These are phyloP conservation scores for Holothuria scabra DNA, from an alignment of 53 echinoderm and acorn worm genomes.

Conservation along the genomic window DNA sequence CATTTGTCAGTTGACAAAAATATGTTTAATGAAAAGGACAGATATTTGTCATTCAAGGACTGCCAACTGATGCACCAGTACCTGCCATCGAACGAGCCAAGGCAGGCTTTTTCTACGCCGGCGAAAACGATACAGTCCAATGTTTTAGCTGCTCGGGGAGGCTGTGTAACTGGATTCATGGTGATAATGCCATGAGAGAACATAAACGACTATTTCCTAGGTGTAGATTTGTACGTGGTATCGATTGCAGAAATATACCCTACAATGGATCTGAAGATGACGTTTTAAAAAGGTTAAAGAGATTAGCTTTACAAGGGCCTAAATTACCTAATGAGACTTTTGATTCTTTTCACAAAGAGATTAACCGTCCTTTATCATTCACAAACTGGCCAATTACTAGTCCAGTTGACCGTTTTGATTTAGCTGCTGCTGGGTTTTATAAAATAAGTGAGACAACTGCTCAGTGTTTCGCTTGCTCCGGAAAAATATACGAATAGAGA, in stretches of 20 bases:
- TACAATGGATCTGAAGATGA: conserved; percentile 18
- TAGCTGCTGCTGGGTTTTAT: conserved; percentile 90
- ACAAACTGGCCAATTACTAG: conserved; percentile 73
- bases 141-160: conserved; percentile 22
- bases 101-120: conserved; percentile 21
- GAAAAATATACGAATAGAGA: conserved; percentile 79
- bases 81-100: background rate
- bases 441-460: conserved; percentile 61
- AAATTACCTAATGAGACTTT: background rate
- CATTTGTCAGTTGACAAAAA: too few relatives aligned
- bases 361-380: conserved; percentile 82
- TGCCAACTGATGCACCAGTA: background rate
- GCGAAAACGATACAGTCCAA: conserved; percentile 3
- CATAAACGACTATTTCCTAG: conserved; percentile 26
- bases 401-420: conserved; percentile 71
- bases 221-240: conserved; percentile 26
- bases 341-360: conserved; percentile 69
- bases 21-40: conserved; percentile 5
- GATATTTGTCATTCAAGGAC: background rate
- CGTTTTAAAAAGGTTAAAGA: background rate
- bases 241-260: conserved; percentile 12
- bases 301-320: background rate
- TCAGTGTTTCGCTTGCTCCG: conserved; percentile 95
- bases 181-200: conserved; percentile 37
- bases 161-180: conserved; percentile 3